phyloP scores from a whole-genome alignment of 2,797 vertebrate species.

The Botia almorhae region DNA sequence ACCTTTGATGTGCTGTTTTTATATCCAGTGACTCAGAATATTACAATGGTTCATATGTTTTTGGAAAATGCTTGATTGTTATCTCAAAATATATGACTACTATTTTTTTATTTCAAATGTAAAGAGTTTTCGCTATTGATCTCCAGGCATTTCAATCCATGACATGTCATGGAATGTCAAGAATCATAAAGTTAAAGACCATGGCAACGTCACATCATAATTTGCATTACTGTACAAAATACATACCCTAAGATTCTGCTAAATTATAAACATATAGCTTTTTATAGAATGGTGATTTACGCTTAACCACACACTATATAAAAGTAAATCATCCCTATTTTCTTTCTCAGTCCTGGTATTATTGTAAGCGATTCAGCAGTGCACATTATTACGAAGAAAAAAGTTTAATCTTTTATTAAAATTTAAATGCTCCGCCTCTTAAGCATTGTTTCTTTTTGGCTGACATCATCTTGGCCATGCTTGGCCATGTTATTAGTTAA shows the following conservation, averaged over 20 bases:
- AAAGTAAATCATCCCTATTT: neutral
- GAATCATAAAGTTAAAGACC: constrained; percentile 4
- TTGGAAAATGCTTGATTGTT: constrained; percentile 44
- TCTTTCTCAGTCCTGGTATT: neutral
- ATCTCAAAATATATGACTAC: constrained; percentile 49
- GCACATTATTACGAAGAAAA: neutral
- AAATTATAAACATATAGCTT: constrained; percentile 23
- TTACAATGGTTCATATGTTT: constrained; percentile 42
- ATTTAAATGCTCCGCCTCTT: too few species aligned
- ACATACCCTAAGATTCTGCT: constrained; percentile 6
- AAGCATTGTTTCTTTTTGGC: too few species aligned
- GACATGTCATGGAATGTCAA: constrained; percentile 13
- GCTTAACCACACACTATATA: neutral
- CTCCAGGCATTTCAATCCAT: neutral
- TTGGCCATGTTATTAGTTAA: too few species aligned
- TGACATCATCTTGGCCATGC: too few species aligned
- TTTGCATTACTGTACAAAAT: constrained; percentile 28
- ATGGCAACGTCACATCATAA: constrained; percentile 11
- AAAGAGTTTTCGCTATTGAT: constrained; percentile 6
- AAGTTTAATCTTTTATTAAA: too few species aligned
- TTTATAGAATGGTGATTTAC: neutral
- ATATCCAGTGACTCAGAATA: constrained; percentile 26
- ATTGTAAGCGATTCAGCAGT: neutral
- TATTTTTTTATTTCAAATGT: constrained; percentile 9
- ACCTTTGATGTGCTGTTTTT: constrained; percentile 46